A percentile compares a stretch with the other conserved stretches of the same genome.
Evolutionary conservation across 2,797 vertebrate genomes (phyloP).

Genomic region (Halcyon leucocephala): DNA sequence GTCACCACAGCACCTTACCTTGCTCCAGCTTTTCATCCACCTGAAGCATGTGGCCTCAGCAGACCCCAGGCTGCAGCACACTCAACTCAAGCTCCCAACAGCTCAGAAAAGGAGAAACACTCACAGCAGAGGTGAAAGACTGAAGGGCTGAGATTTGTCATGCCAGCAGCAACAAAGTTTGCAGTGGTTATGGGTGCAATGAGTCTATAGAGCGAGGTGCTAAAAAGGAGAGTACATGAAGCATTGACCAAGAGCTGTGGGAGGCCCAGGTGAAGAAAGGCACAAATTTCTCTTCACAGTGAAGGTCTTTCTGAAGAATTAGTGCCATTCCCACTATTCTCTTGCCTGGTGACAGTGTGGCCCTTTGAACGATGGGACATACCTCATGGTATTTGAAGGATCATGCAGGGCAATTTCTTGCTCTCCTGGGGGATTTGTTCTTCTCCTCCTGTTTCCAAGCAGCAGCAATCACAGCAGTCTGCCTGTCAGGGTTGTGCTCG

Average conservation of each 20-base stretch:
- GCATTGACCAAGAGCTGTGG: not conserved
- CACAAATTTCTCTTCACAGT: not conserved
- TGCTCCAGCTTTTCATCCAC: not conserved
- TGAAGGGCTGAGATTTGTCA: not conserved
- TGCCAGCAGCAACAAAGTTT: not conserved
- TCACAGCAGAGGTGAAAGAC: not conserved
- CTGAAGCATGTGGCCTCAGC: not conserved
- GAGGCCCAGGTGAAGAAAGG: not conserved
- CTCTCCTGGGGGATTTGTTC: not conserved
- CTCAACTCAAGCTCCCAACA: fast-evolving
- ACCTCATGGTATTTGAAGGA: not conserved
- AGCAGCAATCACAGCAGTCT: not conserved
- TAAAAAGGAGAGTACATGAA: not conserved
- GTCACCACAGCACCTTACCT: not conserved
- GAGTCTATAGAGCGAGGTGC: not conserved
- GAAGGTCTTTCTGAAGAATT: not conserved
- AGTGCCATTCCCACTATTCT: not conserved
- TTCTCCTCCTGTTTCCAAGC: not conserved
- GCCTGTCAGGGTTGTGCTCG: not conserved
- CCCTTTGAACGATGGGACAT: not conserved
- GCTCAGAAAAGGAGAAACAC: not conserved
- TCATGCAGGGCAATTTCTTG: not conserved
- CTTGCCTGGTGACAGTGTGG: not conserved
- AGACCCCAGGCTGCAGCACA: not conserved
- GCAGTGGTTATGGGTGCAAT: not conserved